Conservation (phyloP, 2,113 vertebrate species). For the Pollimyrus isidori region DNA sequence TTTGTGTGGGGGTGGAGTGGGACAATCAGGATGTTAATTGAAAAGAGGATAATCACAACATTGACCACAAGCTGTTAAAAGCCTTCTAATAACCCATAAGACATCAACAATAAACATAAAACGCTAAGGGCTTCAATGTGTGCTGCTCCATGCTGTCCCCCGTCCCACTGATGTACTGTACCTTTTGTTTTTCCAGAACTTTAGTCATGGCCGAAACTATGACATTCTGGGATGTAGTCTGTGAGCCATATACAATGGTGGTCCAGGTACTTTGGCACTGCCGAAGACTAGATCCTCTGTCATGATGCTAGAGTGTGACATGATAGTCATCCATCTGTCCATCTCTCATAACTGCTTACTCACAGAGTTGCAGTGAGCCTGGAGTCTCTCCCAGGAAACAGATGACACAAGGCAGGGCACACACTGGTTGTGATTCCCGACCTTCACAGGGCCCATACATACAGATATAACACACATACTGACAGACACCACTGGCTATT, state of each 20-base stretch:
- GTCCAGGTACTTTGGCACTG: neutral
- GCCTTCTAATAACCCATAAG: slow-evolving; percentile 11
- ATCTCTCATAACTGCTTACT: neutral
- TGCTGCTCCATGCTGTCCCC: neutral
- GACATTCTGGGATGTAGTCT: neutral
- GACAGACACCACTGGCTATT: neutral
- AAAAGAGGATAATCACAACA: neutral
- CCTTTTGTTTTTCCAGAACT: neutral
- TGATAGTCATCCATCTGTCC: neutral
- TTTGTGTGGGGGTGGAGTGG: neutral
- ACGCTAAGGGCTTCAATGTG: neutral
- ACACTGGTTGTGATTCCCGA: neutral
- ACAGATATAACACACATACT: neutral
- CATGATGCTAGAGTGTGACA: neutral
- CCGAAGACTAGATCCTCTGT: neutral
- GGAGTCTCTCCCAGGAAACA: neutral
- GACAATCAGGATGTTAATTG: neutral
- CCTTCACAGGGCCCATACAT: neutral
- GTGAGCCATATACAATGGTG: neutral
- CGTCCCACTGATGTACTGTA: neutral
- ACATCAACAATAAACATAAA: neutral
- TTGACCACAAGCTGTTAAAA: neutral
- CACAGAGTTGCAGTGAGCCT: neutral
- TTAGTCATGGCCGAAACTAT: neutral
- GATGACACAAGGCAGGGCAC: neutral